A percentile compares a stretch with the other conserved stretches of the same genome.
Conservation (phyloP, 2,888 invertebrate species). For the Amiota communis region DNA sequence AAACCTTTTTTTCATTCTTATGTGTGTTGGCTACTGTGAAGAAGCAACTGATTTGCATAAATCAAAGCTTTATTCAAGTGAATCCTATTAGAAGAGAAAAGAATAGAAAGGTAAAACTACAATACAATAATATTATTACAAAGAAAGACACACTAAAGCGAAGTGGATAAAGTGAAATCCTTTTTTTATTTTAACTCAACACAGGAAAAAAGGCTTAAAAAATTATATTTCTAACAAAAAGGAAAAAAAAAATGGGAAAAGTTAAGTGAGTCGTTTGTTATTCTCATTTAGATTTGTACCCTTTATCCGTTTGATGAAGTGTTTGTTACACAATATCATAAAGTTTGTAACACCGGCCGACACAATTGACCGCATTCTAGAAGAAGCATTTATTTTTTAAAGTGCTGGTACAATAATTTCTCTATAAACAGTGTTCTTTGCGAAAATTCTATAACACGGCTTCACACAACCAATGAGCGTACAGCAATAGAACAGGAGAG, state of each 20-base stretch:
- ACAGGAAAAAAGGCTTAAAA: constrained; percentile 18
- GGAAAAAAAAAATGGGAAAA: not conserved
- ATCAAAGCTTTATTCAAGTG: constrained; percentile 36
- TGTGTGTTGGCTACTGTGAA: not conserved
- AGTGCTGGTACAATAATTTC: no score
- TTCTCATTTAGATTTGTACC: not conserved
- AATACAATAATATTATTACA: constrained; percentile 43
- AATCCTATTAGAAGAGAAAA: constrained; percentile 18
- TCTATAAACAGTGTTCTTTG: no score
- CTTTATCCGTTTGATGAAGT: no score
- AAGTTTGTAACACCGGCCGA: no score
- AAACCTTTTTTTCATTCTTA: not conserved
- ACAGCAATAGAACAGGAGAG: no score
- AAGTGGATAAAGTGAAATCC: constrained; percentile 2
- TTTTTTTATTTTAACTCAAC: not conserved
- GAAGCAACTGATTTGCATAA: constrained; percentile 47
- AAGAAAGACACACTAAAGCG: constrained; percentile 19
- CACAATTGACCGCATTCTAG: no score
- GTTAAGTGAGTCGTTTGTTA: not conserved
- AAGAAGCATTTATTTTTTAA: no score
- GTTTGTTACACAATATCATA: no score
- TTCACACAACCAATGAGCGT: no score
- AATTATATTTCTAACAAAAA: constrained; percentile 9
- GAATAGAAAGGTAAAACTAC: constrained; percentile 30
- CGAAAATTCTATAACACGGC: no score